Evolutionary conservation across 2,113 vertebrate genomes (phyloP).

Genomic region (Syngnathus typhle): DNA sequence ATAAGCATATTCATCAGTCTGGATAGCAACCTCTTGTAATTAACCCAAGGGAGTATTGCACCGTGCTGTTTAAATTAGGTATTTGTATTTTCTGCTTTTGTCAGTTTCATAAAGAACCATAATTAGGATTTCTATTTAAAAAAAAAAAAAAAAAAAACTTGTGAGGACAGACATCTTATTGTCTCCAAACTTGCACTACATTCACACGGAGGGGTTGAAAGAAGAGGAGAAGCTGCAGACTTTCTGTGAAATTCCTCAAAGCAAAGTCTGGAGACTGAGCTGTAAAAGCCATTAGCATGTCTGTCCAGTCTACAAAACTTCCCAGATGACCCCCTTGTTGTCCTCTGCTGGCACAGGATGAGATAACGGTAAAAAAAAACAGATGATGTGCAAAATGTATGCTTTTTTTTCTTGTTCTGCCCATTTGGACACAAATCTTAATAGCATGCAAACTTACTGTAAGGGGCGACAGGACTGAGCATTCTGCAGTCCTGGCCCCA

Average conservation of each 20-base stretch:
- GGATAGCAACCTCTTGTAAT: conserved; percentile 38
- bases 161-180: conserved; percentile 2
- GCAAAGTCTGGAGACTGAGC: conserved; percentile 55
- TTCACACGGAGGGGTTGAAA: conserved; percentile 26
- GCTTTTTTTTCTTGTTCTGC: background rate
- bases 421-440: background rate
- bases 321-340: conserved; percentile 23
- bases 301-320: conserved; percentile 46
- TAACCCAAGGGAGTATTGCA: conserved; percentile 9
- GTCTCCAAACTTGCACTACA: conserved; percentile 2
- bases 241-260: conserved; percentile 61
- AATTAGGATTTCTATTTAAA: background rate
- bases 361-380: conserved; percentile 5
- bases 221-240: conserved; percentile 29
- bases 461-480: conserved; percentile 69
- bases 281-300: conserved; percentile 63
- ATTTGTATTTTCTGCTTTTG: background rate
- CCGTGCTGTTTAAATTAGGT: conserved; percentile 10
- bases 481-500: conserved; percentile 66
- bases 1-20: conserved; percentile 53
- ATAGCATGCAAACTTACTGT: conserved; percentile 55
- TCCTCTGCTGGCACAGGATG: conserved; percentile 39
- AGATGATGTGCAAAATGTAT: conserved; percentile 16
- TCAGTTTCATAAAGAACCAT: background rate
- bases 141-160: no score